phyloP scores from a whole-genome alignment of 2,888 invertebrate genomes.

The Arctia plantaginis region DNA sequence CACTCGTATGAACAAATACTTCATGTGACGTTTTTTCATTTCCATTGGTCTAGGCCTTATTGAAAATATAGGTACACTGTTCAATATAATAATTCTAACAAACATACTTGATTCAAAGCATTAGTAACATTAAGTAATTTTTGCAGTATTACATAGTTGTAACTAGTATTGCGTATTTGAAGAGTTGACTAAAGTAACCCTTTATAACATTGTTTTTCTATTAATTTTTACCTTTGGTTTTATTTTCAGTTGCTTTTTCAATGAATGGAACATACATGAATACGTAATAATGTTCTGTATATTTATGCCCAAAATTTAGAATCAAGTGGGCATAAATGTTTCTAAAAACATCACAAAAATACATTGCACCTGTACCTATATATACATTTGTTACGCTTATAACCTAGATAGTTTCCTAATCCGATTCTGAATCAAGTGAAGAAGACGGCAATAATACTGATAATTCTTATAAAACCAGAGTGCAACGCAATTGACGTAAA shows the following conservation, averaged over 20 bases:
- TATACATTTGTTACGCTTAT: background rate
- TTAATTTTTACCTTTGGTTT: background rate
- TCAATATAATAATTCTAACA: background rate
- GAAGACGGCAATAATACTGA: no score
- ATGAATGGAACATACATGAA: background rate
- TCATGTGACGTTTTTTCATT: background rate
- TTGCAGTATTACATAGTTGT: no score
- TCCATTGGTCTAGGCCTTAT: background rate
- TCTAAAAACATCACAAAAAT: background rate
- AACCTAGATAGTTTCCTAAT: background rate
- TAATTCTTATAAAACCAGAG: background rate
- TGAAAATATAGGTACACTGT: background rate
- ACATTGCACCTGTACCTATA: no score
- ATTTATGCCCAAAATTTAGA: no score
- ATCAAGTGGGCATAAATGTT: background rate
- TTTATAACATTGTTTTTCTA: background rate
- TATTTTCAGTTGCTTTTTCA: background rate
- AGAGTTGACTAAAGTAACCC: background rate
- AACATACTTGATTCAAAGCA: no score
- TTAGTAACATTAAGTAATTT: no score
- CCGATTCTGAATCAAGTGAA: no score
- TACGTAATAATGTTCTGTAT: no score
- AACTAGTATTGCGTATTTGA: no score
- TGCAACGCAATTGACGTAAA: background rate
- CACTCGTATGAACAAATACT: slow-evolving; percentile 4